phyloP scores from a whole-genome alignment of 2,797 vertebrate genomes.

The Rhynchonycteris naso region DNA sequence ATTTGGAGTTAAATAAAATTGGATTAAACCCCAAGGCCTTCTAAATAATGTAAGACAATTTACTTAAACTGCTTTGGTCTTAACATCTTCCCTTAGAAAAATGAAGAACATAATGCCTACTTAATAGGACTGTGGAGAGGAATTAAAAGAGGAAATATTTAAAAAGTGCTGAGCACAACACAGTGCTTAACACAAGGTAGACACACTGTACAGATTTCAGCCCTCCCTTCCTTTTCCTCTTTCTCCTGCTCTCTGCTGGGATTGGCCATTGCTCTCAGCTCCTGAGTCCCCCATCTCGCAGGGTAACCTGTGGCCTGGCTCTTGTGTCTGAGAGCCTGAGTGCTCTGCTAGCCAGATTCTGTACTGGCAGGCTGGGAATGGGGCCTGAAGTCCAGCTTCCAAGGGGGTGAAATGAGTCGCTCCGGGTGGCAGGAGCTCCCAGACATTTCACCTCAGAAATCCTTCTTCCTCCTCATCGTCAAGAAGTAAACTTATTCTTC shows the following conservation, averaged over 20 bases:
- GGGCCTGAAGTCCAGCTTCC: background rate
- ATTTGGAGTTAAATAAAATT: conserved; percentile 20
- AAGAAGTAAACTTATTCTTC: background rate
- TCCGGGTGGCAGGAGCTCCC: background rate
- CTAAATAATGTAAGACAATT: conserved; percentile 29
- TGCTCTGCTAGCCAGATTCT: background rate
- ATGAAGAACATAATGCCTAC: conserved; percentile 12
- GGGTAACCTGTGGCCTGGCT: background rate
- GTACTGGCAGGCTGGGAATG: background rate
- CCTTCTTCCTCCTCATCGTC: background rate
- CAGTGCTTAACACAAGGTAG: background rate
- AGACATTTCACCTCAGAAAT: background rate
- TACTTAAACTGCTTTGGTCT: background rate
- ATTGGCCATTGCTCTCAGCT: background rate
- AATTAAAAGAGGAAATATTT: conserved; percentile 9
- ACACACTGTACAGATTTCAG: background rate
- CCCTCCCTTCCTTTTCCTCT: background rate
- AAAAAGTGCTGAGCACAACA: background rate
- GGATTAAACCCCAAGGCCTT: background rate
- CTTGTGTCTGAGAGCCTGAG: background rate
- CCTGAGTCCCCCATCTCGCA: background rate
- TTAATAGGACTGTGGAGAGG: background rate
- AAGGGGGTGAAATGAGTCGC: background rate
- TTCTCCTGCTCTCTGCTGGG: background rate
- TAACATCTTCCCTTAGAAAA: conserved; percentile 5